Base-by-base conservation (phyloP, 2,888 invertebrate genomes). In the Chironomus riparius region DNA sequence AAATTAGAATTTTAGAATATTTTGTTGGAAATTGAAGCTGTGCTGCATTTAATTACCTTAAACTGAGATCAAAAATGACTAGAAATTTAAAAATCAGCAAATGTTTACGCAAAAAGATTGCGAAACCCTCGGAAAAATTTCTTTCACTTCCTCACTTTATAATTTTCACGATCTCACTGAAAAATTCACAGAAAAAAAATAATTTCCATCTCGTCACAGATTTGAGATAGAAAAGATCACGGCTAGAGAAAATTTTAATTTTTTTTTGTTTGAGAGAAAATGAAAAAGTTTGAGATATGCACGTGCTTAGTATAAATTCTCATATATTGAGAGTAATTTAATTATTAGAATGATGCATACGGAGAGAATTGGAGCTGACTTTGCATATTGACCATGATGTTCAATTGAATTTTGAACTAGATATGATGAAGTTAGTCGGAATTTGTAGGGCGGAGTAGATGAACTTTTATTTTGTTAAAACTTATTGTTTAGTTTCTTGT, bases 151-250 rank as follows among this genome's bases (percentile, higher is more conserved):
- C 22, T 22, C 28, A 24, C 24, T 47, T 21, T 22, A 10, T 24
- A 12, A 18, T 70, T 70, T 70, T 24, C 50, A 70, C 50, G 50
- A 48, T 10, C 50, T 24, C 56, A 70, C 70, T 70, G 70, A 70
- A 70, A 48, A 65, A 65, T 22, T 10, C 22, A 10, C 6, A 24
- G 65, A 3, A 65, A 65, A 12, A 18, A 18, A 70, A n/a, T n/a
- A n/a, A 48, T 22, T 70, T 70, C 15, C 7, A 56, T 38, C 38
- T 38, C 38, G 38, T 38, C 38, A 38, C 10, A 38, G 28, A 28
- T 28, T 28, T 28, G 28, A 28, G 28, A 28, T 28, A 28, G 38
- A 38, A 38, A 38, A 38, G 38, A 38, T 38, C 38, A 38, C 38
- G 38, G 38, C 38, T 38, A 15, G 18, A 56, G 18, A 56, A 15